Conservation (phyloP, 2,113 vertebrate genomes). For the Bettongia penicillata region DNA sequence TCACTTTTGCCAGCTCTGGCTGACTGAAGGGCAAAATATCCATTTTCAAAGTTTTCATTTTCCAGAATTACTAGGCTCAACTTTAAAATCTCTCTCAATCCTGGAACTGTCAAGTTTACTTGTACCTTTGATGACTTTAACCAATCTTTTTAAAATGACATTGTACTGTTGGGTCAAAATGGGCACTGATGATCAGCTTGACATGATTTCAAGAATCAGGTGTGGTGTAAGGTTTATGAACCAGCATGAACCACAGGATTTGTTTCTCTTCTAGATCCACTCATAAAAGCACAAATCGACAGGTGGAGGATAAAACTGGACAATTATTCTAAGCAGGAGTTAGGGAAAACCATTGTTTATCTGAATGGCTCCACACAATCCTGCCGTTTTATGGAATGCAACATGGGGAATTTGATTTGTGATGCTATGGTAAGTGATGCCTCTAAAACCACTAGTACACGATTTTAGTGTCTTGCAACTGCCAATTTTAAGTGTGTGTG, state of each 20-base stretch:
- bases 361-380: constrained; percentile 89
- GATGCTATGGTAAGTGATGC: constrained; percentile 90
- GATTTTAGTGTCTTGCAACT: background rate
- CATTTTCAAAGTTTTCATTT: background rate
- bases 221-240: background rate
- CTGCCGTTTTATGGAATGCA: constrained; percentile 93
- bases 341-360: constrained; percentile 92
- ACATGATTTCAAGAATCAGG: constrained; percentile 12
- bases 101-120: background rate
- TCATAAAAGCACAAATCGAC: constrained; percentile 88
- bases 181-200: background rate
- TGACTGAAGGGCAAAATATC: too few species aligned
- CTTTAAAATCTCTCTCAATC: background rate
- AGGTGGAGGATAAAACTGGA: constrained; percentile 87
- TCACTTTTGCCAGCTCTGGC: too few species aligned
- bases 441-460: background rate
- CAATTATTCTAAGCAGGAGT: constrained; percentile 85
- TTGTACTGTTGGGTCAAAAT: background rate
- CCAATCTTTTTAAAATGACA: background rate
- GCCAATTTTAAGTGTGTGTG: background rate
- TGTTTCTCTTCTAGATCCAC: constrained; percentile 82
- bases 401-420: constrained; percentile 96
- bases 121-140: background rate
- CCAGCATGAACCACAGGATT: background rate
- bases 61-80: background rate